phyloP scores from a whole-genome alignment of 2,113 vertebrate genomes.

The Sinocyclocheilus rhinocerous region DNA sequence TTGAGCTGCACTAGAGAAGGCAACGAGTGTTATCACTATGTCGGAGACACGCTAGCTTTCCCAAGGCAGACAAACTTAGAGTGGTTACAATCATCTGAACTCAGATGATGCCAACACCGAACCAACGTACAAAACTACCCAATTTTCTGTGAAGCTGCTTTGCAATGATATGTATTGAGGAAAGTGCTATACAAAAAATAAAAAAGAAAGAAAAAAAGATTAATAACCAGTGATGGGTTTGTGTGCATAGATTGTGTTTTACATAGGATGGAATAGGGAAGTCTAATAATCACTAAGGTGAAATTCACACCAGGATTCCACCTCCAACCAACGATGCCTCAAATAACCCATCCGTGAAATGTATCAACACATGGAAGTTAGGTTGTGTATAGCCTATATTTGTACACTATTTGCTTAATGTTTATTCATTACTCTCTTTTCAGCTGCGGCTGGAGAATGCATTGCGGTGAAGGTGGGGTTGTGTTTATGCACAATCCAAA shows the following conservation, averaged over 20 bases:
- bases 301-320: conserved; percentile 47
- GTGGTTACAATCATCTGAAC: too few species aligned
- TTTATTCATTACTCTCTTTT: conserved; percentile 41
- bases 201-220: neutral
- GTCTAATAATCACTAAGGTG: conserved; percentile 44
- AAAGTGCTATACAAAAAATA: too few species aligned
- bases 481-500: conserved; percentile 20
- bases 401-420: conserved; percentile 42
- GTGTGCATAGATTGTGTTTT: conserved; percentile 25
- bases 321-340: conserved; percentile 13
- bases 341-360: conserved; percentile 45
- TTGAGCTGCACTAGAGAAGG: too few species aligned
- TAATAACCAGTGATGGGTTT: neutral
- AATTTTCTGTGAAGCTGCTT: too few species aligned
- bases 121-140: too few species aligned
- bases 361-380: conserved; percentile 48
- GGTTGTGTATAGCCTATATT: conserved; percentile 29
- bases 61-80: too few species aligned
- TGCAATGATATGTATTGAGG: too few species aligned
- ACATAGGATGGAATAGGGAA: neutral
- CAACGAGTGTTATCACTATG: too few species aligned
- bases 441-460: neutral
- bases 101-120: too few species aligned
- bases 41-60: too few species aligned
- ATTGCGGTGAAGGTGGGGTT: conserved; percentile 16